Evolutionary conservation across 2,797 vertebrate species (phyloP).

Genomic region (Rallus crepitans): DNA sequence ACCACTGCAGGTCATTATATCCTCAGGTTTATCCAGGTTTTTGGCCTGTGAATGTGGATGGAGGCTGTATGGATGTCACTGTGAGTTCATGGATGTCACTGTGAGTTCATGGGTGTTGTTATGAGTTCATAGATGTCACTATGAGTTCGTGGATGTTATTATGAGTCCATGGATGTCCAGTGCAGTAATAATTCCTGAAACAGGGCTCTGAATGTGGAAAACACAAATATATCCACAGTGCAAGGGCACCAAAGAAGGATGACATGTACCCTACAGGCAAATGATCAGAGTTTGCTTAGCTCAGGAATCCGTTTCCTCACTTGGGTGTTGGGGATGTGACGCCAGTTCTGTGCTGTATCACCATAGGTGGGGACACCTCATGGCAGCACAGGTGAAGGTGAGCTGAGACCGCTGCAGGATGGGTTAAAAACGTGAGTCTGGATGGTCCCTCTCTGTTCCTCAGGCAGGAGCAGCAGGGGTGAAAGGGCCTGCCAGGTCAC

Average conservation of each 20-base stretch:
- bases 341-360: fast-evolving
- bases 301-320: fast-evolving
- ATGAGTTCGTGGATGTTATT: no score
- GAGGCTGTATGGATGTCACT: not conserved
- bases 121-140: not conserved
- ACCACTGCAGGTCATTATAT: not conserved
- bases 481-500: not conserved
- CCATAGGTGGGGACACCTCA: not conserved
- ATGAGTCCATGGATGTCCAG: not conserved
- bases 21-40: not conserved
- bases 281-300: not conserved
- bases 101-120: not conserved
- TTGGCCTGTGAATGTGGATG: not conserved
- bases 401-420: not conserved
- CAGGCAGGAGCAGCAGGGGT: not conserved
- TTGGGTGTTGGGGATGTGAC: not conserved
- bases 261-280: fast-evolving
- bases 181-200: not conserved
- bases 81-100: no score
- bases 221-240: fast-evolving
- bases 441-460: not conserved
- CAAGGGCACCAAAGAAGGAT: not conserved
- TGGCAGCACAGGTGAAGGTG: fast-evolving
- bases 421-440: not conserved
- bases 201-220: not conserved